A percentile compares a stretch with the other conserved stretches of the same genome.
Conservation (phyloP, 2,888 invertebrate species). For the Macaria liturata region DNA sequence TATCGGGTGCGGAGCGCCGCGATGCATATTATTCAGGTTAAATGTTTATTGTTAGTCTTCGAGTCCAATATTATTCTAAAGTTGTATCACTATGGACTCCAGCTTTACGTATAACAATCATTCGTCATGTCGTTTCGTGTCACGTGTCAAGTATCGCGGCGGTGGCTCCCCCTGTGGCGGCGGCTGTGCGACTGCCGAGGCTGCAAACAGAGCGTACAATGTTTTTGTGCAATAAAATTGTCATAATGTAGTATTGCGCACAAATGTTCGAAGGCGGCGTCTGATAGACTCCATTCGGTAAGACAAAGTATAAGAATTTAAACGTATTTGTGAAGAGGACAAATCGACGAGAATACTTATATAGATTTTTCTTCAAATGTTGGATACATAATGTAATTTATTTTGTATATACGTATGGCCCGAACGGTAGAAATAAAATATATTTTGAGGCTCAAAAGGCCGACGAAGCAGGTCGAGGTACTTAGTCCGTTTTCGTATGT, state of each 20-base stretch:
- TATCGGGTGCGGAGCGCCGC: slow-evolving; percentile 44
- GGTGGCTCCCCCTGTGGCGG: slow-evolving; percentile 27
- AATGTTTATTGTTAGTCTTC: slow-evolving; percentile 31
- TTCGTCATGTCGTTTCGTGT: slow-evolving; percentile 24
- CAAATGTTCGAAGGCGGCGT: slow-evolving; percentile 63
- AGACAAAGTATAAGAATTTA: slow-evolving; percentile 54
- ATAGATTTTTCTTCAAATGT: slow-evolving; percentile 63
- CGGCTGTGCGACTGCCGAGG: slow-evolving; percentile 29
- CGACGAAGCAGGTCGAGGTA: slow-evolving; percentile 47
- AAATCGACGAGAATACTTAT: slow-evolving; percentile 58
- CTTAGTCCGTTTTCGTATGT: slow-evolving; percentile 59
- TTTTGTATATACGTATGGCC: slow-evolving; percentile 81
- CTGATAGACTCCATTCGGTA: slow-evolving; percentile 70
- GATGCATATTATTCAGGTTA: slow-evolving; percentile 23
- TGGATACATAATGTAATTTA: slow-evolving; percentile 73
- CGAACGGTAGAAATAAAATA: slow-evolving; percentile 64
- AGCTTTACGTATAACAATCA: slow-evolving; percentile 31
- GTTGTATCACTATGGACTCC: slow-evolving; percentile 33
- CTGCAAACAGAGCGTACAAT: slow-evolving; percentile 35
- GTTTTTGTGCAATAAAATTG: slow-evolving; percentile 40
- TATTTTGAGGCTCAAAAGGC: slow-evolving; percentile 69
- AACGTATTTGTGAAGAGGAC: slow-evolving; percentile 35
- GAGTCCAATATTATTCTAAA: slow-evolving; percentile 35
- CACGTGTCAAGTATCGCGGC: slow-evolving; percentile 33
- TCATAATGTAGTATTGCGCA: slow-evolving; percentile 57